Conservation (phyloP, 2,797 vertebrate genomes). For the Potorous gilbertii region DNA sequence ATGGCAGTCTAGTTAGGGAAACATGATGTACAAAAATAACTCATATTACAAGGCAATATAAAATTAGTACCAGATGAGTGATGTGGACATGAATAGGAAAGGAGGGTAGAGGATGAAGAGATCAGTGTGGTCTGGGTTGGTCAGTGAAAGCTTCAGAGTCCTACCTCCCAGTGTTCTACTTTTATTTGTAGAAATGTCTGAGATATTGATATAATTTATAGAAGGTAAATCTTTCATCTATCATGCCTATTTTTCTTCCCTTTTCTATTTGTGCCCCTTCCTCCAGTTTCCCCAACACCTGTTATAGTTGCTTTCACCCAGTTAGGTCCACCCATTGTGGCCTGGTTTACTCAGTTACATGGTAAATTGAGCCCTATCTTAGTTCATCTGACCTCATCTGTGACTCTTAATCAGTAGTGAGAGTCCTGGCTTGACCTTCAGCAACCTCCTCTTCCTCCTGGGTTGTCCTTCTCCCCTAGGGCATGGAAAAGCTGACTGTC, state of each 20-base stretch:
- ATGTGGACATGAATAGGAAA: conserved; percentile 34
- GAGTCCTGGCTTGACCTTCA: background rate
- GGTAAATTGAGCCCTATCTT: conserved; percentile 44
- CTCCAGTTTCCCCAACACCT: background rate
- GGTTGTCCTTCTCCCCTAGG: background rate
- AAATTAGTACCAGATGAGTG: conserved; percentile 3
- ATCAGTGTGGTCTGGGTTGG: background rate
- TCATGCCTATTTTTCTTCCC: conserved; percentile 11
- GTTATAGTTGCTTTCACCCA: conserved; percentile 15
- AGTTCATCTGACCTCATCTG: conserved; percentile 16
- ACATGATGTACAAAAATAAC: conserved; percentile 29
- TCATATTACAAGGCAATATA: conserved; percentile 10
- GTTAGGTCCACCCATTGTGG: background rate
- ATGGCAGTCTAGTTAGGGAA: conserved; percentile 34
- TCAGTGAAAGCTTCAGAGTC: conserved; percentile 18
- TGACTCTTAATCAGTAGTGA: background rate
- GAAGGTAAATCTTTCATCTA: conserved; percentile 31
- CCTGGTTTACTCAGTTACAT: conserved; percentile 35
- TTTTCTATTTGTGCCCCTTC: background rate
- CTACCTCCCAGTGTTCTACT: background rate
- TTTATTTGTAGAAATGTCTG: conserved; percentile 19
- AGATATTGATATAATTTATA: conserved; percentile 25
- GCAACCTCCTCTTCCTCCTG: background rate
- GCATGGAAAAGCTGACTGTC: conserved; percentile 16
- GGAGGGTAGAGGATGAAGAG: conserved; percentile 21